These are phyloP conservation scores for Nemapogon koenigi DNA, from an alignment of 2,888 invertebrate genomes.

Conservation along the genomic window DNA sequence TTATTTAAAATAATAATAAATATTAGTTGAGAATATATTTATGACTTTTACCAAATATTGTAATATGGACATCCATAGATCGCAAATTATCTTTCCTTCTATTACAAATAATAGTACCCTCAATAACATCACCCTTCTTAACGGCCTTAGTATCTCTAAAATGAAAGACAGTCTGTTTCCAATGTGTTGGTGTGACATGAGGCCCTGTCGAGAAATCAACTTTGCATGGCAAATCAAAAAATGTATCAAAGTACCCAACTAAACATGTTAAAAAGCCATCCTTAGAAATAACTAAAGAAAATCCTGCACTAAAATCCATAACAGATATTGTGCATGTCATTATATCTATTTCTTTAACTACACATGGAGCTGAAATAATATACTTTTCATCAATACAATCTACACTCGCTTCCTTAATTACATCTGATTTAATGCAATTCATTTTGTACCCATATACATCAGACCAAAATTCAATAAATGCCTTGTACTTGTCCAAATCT, in stretches of 20 bases:
- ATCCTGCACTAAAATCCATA: constrained; percentile 75
- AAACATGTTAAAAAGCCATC: constrained; percentile 79
- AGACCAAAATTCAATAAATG: constrained; percentile 86
- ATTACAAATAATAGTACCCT: constrained; percentile 75
- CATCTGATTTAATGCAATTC: constrained; percentile 87
- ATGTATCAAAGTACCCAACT: constrained; percentile 91
- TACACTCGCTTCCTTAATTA: constrained; percentile 74
- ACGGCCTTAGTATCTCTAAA: constrained; percentile 76
- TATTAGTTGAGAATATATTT: constrained; percentile 70
- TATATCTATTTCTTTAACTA: constrained; percentile 77
- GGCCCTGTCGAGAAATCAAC: constrained; percentile 84
- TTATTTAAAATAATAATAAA: constrained; percentile 1
- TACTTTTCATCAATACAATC: constrained; percentile 58
- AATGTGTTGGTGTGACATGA: constrained; percentile 78
- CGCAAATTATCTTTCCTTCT: constrained; percentile 78
- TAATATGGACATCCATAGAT: constrained; percentile 74
- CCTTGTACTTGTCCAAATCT: constrained; percentile 75
- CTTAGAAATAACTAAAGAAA: constrained; percentile 68
- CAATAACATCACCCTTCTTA: constrained; percentile 67
- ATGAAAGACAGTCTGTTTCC: constrained; percentile 94
- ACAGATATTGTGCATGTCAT: constrained; percentile 74
- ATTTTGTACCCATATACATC: constrained; percentile 94
- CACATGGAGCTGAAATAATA: constrained; percentile 70
- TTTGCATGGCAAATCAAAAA: constrained; percentile 74
- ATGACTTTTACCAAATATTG: constrained; percentile 66